phyloP scores from a whole-genome alignment of 2,113 vertebrate genomes.

The Acinonyx jubatus region DNA sequence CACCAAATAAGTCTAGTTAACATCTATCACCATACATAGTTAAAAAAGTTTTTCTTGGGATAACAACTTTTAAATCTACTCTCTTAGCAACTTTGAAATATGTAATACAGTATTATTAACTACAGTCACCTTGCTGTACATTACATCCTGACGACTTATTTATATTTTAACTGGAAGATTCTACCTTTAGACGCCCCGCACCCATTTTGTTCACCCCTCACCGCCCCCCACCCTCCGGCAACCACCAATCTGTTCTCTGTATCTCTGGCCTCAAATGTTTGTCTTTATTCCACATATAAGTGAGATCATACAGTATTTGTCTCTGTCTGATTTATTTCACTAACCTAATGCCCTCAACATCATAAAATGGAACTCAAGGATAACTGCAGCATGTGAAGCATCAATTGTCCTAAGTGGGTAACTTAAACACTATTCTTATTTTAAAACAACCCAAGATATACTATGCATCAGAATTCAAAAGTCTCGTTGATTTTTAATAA shows the following conservation, averaged over 20 bases:
- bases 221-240: accelerated
- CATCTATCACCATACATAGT: neutral
- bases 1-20: neutral
- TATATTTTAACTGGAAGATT: neutral
- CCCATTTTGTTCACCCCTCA: neutral
- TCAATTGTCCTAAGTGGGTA: neutral
- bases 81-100: neutral
- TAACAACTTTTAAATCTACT: neutral
- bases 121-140: neutral
- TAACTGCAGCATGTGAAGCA: neutral
- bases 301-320: neutral
- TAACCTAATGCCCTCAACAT: neutral
- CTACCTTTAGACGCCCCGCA: neutral
- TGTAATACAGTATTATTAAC: neutral
- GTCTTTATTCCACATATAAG: neutral
- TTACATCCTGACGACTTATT: neutral
- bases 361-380: neutral
- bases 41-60: neutral
- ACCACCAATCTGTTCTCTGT: neutral
- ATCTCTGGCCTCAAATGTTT: neutral
- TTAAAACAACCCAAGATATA: neutral
- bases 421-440: neutral
- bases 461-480: neutral
- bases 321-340: neutral
- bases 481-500: constrained; percentile 12